Conservation (phyloP, 2,113 vertebrate genomes). For the Archocentrus centrarchus region DNA sequence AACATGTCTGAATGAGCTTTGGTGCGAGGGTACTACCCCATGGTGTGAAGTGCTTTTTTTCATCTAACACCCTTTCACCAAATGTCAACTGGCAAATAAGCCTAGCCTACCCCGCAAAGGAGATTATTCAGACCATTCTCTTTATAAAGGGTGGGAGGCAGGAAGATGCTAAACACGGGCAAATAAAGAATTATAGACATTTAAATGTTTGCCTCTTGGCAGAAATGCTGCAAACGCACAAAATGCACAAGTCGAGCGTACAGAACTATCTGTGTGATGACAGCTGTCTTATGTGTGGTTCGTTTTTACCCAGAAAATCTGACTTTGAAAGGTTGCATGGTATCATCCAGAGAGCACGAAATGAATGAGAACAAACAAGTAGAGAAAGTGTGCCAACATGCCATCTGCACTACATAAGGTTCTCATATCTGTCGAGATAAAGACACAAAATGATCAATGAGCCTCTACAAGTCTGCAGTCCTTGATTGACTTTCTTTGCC, state of each 20-base stretch:
- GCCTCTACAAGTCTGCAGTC: conserved; percentile 37
- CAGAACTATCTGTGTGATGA: conserved; percentile 15
- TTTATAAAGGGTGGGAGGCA: conserved; percentile 44
- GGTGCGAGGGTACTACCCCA: conserved; percentile 65
- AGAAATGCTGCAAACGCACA: conserved; percentile 44
- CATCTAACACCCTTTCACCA: conserved; percentile 72
- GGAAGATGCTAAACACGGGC: conserved; percentile 68
- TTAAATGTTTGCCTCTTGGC: conserved; percentile 32
- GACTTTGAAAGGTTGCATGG: conserved; percentile 30
- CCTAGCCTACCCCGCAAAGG: conserved; percentile 45
- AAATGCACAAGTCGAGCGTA: conserved; percentile 24
- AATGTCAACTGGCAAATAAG: conserved; percentile 74
- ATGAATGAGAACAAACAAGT: conserved; percentile 53
- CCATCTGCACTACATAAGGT: conserved; percentile 58
- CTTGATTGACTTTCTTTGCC: conserved; percentile 60
- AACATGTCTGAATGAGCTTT: conserved; percentile 65
- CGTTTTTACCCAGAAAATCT: conserved; percentile 36
- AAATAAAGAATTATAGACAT: conserved; percentile 71
- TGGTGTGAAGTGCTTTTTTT: conserved; percentile 72
- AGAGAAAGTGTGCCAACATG: conserved; percentile 46
- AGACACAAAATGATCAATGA: conserved; percentile 40
- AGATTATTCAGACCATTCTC: conserved; percentile 54
- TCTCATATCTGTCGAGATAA: conserved; percentile 58
- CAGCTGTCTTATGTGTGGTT: conserved; percentile 46
- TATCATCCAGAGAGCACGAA: conserved; percentile 47